Evolutionary conservation across 2,797 vertebrate species (phyloP), one percentile per base, ranked within the genome.

Genomic region (Tadarida brasiliensis): DNA sequence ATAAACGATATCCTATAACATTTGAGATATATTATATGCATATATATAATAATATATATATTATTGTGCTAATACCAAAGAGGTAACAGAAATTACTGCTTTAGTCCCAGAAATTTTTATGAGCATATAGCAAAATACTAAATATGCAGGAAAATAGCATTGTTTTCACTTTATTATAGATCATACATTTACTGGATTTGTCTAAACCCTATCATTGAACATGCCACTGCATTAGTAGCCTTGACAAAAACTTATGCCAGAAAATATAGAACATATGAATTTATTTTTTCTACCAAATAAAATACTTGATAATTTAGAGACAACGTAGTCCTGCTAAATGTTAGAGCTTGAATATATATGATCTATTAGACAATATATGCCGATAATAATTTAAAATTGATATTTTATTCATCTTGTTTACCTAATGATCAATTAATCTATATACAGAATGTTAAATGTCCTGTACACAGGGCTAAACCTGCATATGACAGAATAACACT

Each of bases 11-110:
- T 17, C n/a, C 76, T 78, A 35, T 83, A 87, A 80, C 26, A 70
- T 30, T 44, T 47, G 10, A 80, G 30, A 74, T 54, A 24, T 59
- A 44, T 39, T n/a, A 63, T 22, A 30, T 33, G 12, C 17, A 73
- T 30, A 20, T 19, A 4, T 20, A n/a, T n/a, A n/a, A n/a, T n/a
- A n/a, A 7, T 2, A 5, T 71, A 49, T 51, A 71, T 54, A 17
- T 86, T 96, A 81, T 86, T 63, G 35, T 80, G 86, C 33, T 94
- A 97, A 92, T 87, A 89, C 51, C 91, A 28, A 11, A 92, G 51
- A 90, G 95, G 35, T 63, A 28, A 0, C 91, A 56, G 70, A 97
- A 98, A 83, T 26, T 19, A 94, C 68, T 94, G 82, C 39, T 67
- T 97, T 70, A 19, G 44, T 82, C 14, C 16, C 7, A 83, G 57